These are phyloP conservation scores for Ornithoptera priamus DNA, from an alignment of 2,888 invertebrate species.

Conservation along the genomic window DNA sequence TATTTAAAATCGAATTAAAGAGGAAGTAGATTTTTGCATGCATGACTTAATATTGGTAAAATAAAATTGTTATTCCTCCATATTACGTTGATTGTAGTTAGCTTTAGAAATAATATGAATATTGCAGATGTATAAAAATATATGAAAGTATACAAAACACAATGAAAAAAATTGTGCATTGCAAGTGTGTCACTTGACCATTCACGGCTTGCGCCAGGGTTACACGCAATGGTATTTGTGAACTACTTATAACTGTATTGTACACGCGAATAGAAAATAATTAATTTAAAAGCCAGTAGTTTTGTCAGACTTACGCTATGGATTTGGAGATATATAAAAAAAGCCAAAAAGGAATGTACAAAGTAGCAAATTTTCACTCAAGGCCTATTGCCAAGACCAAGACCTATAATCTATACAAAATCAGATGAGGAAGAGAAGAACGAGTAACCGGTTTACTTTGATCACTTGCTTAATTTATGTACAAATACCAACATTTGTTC, in stretches of 20 bases:
- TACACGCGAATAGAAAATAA: conserved; percentile 37
- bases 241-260: conserved; percentile 35
- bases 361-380: background rate
- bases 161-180: conserved; percentile 43
- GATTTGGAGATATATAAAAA: background rate
- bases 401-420: background rate
- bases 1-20: background rate
- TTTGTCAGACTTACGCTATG: background rate
- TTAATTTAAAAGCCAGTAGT: conserved; percentile 13
- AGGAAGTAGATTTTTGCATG: too few relatives aligned
- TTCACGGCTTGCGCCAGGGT: conserved; percentile 51
- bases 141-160: conserved; percentile 32
- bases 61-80: too few relatives aligned
- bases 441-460: too few relatives aligned
- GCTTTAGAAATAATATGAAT: too few relatives aligned
- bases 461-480: too few relatives aligned
- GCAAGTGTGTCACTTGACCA: conserved; percentile 60
- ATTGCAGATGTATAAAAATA: conserved; percentile 11
- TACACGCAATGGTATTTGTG: conserved; percentile 47
- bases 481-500: too few relatives aligned
- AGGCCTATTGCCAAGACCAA: background rate
- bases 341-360: background rate
- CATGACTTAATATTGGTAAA: too few relatives aligned
- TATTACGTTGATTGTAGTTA: too few relatives aligned
- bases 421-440: background rate